Percentiles rank a stretch among this genome's conserved stretches.
phyloP scores from a whole-genome alignment of 2,888 invertebrate genomes.

The Cantharis rufa region DNA sequence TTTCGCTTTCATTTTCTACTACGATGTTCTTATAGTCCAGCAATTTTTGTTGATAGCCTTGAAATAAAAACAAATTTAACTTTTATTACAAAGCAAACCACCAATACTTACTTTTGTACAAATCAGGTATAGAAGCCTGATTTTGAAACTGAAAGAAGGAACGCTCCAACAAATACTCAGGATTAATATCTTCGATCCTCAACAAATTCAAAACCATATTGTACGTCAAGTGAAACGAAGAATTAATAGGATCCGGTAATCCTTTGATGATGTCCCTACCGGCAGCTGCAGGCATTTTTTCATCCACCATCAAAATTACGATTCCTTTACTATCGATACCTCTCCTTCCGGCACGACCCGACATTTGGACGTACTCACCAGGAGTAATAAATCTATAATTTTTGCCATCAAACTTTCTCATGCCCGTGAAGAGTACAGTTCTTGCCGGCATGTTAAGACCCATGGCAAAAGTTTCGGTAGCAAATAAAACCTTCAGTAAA shows the following conservation, averaged over 20 bases:
- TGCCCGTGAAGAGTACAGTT: constrained; percentile 95
- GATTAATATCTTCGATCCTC: constrained; percentile 98
- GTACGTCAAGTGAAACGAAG: constrained; percentile 98
- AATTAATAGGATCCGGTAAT: constrained; percentile 92
- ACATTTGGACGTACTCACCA: constrained; percentile 99
- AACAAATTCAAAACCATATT: constrained; percentile 98
- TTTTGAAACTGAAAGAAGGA: constrained; percentile 99
- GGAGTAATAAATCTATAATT: constrained; percentile 92
- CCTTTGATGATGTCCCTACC: constrained; percentile 85
- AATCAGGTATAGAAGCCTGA: constrained; percentile 89
- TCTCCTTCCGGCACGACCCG: constrained; percentile 95
- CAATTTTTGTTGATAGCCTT: constrained; percentile 71
- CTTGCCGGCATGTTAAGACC: constrained; percentile 99
- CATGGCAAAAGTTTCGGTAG: constrained; percentile 99
- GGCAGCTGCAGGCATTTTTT: constrained; percentile 82
- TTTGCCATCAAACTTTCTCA: constrained; percentile 96
- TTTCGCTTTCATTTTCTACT: constrained; percentile 73
- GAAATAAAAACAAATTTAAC: constrained; percentile 20
- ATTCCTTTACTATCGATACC: constrained; percentile 97
- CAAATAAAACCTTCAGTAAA: constrained; percentile 96
- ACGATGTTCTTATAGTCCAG: constrained; percentile 65
- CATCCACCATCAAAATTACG: constrained; percentile 98
- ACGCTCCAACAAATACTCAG: constrained; percentile 97
- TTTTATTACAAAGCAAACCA: no score
- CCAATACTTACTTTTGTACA: constrained; percentile 75